A percentile compares a stretch with the other conserved stretches of the same genome.
These are phyloP conservation scores for Anarsia innoxiella DNA, from an alignment of 2,888 invertebrate genomes.

Conservation along the genomic window DNA sequence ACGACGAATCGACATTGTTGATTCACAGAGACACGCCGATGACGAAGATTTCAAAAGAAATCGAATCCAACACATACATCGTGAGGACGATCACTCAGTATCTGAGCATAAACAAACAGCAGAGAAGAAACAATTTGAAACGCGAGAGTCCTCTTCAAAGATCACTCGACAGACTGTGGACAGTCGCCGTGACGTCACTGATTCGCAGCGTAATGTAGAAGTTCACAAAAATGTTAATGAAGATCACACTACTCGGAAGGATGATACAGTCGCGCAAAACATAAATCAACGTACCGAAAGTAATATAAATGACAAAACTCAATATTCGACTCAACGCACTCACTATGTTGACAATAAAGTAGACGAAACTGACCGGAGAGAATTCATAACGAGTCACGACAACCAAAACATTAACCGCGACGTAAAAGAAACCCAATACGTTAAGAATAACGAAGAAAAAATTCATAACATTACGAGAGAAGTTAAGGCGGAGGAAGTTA, in stretches of 20 bases:
- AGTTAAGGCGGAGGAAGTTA: constrained; percentile 37
- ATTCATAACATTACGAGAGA: constrained; percentile 31
- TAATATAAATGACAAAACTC: constrained; percentile 1
- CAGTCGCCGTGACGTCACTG: constrained; percentile 4
- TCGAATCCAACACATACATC: constrained; percentile 26
- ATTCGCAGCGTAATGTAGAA: constrained; percentile 5
- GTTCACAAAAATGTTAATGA: constrained; percentile 18
- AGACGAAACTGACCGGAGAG: constrained; percentile 27
- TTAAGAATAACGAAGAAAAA: constrained; percentile 32
- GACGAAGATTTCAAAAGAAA: constrained; percentile 43
- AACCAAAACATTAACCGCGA: constrained; percentile 22
- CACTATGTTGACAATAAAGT: constrained; percentile 25
- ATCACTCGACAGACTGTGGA: constrained; percentile 11
- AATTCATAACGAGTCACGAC: constrained; percentile 24
- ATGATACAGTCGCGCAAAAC: constrained; percentile 8
- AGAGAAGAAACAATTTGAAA: constrained; percentile 15
- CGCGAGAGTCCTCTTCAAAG: constrained; percentile 8
- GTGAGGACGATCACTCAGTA: constrained; percentile 26
- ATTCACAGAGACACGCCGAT: constrained; percentile 52
- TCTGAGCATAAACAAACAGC: constrained; percentile 11
- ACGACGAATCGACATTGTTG: constrained; percentile 44
- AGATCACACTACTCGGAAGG: constrained; percentile 14
- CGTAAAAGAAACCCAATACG: constrained; percentile 28
- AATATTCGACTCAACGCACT: constrained; percentile 11
- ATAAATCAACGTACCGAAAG: constrained; percentile 6